Conservation (phyloP, 2,797 vertebrate species). For the Enteromius trimaculatus region DNA sequence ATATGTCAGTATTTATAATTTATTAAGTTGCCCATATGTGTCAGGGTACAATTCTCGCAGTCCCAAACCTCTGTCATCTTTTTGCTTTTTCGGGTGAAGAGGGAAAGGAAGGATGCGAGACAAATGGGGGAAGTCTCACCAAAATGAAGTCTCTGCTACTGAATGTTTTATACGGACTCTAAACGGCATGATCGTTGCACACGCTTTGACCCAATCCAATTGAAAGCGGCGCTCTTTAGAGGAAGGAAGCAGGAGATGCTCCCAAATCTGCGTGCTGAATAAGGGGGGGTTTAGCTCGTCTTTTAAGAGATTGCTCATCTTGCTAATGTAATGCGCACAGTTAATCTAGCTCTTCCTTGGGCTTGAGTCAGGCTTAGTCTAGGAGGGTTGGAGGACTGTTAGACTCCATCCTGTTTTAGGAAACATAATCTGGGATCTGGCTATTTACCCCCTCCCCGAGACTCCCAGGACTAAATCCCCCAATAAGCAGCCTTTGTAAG, state of each 20-base stretch:
- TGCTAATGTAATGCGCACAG: conserved; percentile 56
- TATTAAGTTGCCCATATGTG: conserved; percentile 57
- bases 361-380: conserved; percentile 41
- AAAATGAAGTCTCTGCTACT: conserved; percentile 51
- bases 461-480: conserved; percentile 56
- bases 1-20: conserved; percentile 60
- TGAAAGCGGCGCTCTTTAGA: conserved; percentile 40
- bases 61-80: conserved; percentile 27
- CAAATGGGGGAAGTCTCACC: background rate
- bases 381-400: conserved; percentile 32
- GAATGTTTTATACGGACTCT: conserved; percentile 53
- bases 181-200: conserved; percentile 31
- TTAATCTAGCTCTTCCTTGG: conserved; percentile 49
- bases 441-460: conserved; percentile 44
- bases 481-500: conserved; percentile 60
- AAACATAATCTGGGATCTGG: conserved; percentile 59
- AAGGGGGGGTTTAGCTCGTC: conserved; percentile 38
- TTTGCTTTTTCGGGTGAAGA: conserved; percentile 13
- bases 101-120: conserved; percentile 29
- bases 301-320: conserved; percentile 53
- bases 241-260: conserved; percentile 25
- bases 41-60: conserved; percentile 44
- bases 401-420: conserved; percentile 60
- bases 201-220: conserved; percentile 37
- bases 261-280: conserved; percentile 45